Percentiles rank a stretch among this genome's conserved stretches.
Conservation (phyloP, 2,113 vertebrate genomes). For the Saiga tatarica region DNA sequence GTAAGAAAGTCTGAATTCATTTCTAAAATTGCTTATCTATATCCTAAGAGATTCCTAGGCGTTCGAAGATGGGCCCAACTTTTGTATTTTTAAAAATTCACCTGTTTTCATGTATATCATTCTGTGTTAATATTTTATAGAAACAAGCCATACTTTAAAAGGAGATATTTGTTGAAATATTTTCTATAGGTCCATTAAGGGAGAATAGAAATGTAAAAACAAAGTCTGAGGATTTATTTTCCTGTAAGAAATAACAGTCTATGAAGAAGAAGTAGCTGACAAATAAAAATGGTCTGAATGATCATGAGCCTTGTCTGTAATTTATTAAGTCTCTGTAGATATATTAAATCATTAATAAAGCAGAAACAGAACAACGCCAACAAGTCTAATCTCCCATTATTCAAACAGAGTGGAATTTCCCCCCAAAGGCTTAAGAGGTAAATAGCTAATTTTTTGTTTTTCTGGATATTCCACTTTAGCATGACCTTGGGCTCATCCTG, state of each 20-base stretch:
- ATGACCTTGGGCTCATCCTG: slow-evolving; percentile 21
- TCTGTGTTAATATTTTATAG: background rate
- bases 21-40: background rate
- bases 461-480: slow-evolving; percentile 58
- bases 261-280: slow-evolving; percentile 28
- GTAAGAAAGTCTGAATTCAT: background rate
- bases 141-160: background rate
- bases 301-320: slow-evolving; percentile 25
- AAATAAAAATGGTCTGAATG: slow-evolving; percentile 34
- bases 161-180: slow-evolving; percentile 9
- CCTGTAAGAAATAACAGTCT: slow-evolving; percentile 5
- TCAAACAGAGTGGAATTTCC: slow-evolving; percentile 51
- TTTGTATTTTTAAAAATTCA: background rate
- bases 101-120: background rate
- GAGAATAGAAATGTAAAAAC: background rate
- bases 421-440: slow-evolving; percentile 43
- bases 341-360: slow-evolving; percentile 65
- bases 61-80: background rate
- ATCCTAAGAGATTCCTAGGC: background rate
- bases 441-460: slow-evolving; percentile 37
- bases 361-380: slow-evolving; percentile 33
- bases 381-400: slow-evolving; percentile 53
- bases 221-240: slow-evolving; percentile 41
- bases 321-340: slow-evolving; percentile 50
- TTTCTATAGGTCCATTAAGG: background rate